Evolutionary conservation across 2,797 vertebrate genomes (phyloP).

Genomic region (Cossypha caffra): DNA sequence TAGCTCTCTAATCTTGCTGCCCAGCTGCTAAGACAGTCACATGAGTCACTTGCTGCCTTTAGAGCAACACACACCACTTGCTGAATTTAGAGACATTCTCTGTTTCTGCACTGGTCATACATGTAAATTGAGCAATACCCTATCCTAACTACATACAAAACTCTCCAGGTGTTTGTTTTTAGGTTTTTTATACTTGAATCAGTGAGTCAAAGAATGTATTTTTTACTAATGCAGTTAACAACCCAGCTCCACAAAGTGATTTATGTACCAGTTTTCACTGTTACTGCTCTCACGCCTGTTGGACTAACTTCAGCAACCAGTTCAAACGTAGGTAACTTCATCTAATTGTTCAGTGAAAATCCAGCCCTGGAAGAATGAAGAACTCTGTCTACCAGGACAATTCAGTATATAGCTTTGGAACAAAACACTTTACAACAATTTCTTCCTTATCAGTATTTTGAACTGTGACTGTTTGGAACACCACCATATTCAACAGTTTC

Average conservation of each 20-base stretch:
- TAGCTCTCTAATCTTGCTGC: slow-evolving; percentile 67
- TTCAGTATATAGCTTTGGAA: neutral
- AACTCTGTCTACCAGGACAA: neutral
- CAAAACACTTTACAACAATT: slow-evolving; percentile 17
- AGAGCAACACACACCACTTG: slow-evolving; percentile 60
- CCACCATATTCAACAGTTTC: neutral
- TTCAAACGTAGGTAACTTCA: neutral
- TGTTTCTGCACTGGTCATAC: neutral
- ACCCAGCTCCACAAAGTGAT: neutral
- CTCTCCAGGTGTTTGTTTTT: neutral
- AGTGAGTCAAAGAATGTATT: neutral
- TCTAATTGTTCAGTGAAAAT: neutral
- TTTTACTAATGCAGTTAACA: neutral
- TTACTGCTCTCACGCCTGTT: neutral
- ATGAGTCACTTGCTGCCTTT: slow-evolving; percentile 71
- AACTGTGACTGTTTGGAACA: neutral
- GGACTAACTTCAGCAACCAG: neutral
- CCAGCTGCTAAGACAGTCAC: slow-evolving; percentile 67
- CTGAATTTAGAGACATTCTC: slow-evolving; percentile 61
- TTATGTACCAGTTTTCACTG: neutral
- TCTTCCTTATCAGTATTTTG: slow-evolving; percentile 37
- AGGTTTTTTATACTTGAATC: neutral
- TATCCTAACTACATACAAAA: neutral
- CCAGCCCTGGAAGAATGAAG: neutral
- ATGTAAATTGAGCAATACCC: neutral